Conservation (phyloP, 1,140 invertebrate species). For the Daktulosphaira vitifoliae region DNA sequence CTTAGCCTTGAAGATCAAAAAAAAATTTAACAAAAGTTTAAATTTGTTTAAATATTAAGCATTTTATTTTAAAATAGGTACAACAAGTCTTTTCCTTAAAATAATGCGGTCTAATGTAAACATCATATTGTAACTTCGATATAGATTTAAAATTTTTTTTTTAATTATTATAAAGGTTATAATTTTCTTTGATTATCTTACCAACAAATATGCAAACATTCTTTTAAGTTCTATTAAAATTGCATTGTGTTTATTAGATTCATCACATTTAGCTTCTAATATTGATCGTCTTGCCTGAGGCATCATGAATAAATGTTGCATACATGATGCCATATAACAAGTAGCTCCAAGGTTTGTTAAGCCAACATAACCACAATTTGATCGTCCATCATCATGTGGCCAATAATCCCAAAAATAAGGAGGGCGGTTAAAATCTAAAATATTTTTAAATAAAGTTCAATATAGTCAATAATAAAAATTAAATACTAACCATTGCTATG, state of each 20-base stretch:
- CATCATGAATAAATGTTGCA: slow-evolving; percentile 96
- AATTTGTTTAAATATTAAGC: too few relatives aligned
- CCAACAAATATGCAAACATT: slow-evolving; percentile 90
- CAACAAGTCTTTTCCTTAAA: background rate
- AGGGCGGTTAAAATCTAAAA: slow-evolving; percentile 57
- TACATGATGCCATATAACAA: slow-evolving; percentile 94
- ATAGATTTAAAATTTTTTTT: background rate
- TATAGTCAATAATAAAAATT: slow-evolving; percentile 9
- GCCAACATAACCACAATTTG: slow-evolving; percentile 89
- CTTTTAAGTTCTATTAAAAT: slow-evolving; percentile 80
- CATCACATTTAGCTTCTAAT: slow-evolving; percentile 48
- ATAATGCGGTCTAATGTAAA: background rate
- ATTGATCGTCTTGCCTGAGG: slow-evolving; percentile 78
- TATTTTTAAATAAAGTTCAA: slow-evolving; percentile 5
- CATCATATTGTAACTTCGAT: background rate
- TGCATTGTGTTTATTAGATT: slow-evolving; percentile 60
- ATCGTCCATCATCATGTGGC: slow-evolving; percentile 87
- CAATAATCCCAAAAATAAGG: slow-evolving; percentile 94
- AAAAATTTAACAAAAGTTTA: too few relatives aligned
- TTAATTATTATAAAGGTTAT: background rate
- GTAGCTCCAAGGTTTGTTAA: slow-evolving; percentile 90
- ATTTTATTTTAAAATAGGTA: too few relatives aligned
- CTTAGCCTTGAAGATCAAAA: too few relatives aligned
- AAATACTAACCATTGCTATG: slow-evolving; percentile 62
- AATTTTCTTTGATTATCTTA: slow-evolving; percentile 41